phyloP scores from a whole-genome alignment of 2,888 invertebrate genomes.

The Elaeidobius kamerunicus region DNA sequence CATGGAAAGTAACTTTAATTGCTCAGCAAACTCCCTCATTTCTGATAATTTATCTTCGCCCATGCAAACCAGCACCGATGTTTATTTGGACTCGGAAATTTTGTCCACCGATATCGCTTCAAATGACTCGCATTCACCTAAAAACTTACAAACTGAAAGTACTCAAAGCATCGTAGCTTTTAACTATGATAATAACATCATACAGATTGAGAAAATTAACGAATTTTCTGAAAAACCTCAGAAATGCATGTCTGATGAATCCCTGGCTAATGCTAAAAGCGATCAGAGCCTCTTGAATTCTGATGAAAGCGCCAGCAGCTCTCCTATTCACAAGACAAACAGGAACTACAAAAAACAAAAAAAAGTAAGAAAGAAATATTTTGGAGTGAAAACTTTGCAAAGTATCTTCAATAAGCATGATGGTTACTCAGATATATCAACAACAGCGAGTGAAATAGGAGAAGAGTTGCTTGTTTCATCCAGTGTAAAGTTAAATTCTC shows the following conservation, averaged over 20 bases:
- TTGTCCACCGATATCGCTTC: slow-evolving; percentile 48
- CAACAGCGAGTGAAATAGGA: slow-evolving; percentile 47
- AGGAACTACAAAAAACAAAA: slow-evolving; percentile 48
- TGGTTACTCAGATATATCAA: slow-evolving; percentile 50
- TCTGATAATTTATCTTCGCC: slow-evolving; percentile 52
- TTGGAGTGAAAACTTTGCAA: slow-evolving; percentile 53
- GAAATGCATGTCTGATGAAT: slow-evolving; percentile 44
- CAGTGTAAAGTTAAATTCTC: background rate
- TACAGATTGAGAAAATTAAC: slow-evolving; percentile 21
- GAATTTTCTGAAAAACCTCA: slow-evolving; percentile 21
- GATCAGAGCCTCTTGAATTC: slow-evolving; percentile 49
- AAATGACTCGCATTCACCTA: slow-evolving; percentile 51
- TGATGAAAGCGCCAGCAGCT: slow-evolving; percentile 51
- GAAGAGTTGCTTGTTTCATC: slow-evolving; percentile 36
- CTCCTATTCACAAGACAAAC: slow-evolving; percentile 55
- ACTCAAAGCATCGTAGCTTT: slow-evolving; percentile 30
- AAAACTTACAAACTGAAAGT: slow-evolving; percentile 37
- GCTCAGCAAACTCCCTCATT: slow-evolving; percentile 49
- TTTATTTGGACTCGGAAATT: slow-evolving; percentile 50
- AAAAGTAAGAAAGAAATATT: slow-evolving; percentile 50
- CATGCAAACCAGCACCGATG: slow-evolving; percentile 52
- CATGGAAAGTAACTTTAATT: slow-evolving; percentile 46
- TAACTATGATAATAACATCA: slow-evolving; percentile 31
- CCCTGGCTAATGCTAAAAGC: slow-evolving; percentile 48
- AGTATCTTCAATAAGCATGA: slow-evolving; percentile 49